A percentile compares a stretch with the other conserved stretches of the same genome.
These are phyloP conservation scores for Galeopsomyia nigrocyanea DNA, from an alignment of 2,888 invertebrate species.

Conservation along the genomic window DNA sequence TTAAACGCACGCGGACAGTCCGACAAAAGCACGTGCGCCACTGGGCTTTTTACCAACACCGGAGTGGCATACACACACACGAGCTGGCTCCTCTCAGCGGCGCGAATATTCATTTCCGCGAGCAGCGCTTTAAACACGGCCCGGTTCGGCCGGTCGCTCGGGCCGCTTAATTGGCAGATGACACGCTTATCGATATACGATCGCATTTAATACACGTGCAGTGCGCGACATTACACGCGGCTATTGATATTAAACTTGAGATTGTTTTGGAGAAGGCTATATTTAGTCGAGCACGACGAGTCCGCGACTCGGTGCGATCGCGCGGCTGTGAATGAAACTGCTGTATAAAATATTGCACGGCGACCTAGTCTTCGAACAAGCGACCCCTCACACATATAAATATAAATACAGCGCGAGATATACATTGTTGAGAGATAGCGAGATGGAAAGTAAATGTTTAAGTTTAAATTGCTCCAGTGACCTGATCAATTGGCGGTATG, in stretches of 20 bases:
- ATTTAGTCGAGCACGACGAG: no score
- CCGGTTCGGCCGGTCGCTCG: no score
- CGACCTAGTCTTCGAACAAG: no score
- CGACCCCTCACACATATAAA: no score
- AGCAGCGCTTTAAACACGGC: no score
- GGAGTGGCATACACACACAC: background rate
- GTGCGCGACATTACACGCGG: background rate
- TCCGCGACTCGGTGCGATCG: no score
- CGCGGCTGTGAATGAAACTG: no score
- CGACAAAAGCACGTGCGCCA: constrained; percentile 18
- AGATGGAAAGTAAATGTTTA: background rate
- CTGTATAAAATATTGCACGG: no score
- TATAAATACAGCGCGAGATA: no score
- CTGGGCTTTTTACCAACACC: background rate
- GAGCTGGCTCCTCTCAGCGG: background rate
- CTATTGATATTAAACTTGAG: no score
- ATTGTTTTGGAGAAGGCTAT: no score
- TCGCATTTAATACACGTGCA: constrained; percentile 59
- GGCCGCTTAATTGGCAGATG: constrained; percentile 62
- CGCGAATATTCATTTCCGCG: constrained; percentile 58
- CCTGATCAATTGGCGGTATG: background rate
- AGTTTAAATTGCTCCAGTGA: constrained; percentile 30
- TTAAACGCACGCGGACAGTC: constrained; percentile 17
- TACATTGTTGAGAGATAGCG: background rate
- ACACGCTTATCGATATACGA: constrained; percentile 59